phyloP scores from a whole-genome alignment of 2,888 invertebrate species.

The Incurvaria masculella region DNA sequence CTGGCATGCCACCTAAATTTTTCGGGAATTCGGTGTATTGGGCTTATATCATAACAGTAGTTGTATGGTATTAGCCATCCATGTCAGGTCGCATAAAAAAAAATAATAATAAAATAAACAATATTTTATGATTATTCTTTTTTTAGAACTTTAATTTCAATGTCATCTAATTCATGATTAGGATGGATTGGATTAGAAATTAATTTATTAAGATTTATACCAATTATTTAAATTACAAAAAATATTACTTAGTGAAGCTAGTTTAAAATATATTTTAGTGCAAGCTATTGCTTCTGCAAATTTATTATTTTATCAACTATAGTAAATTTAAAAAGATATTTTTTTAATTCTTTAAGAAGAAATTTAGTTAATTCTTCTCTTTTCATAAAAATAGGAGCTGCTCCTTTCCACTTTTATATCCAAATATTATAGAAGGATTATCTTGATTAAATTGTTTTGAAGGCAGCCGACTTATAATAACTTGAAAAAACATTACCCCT shows the following conservation, averaged over 20 bases:
- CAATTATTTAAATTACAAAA: constrained; percentile 48
- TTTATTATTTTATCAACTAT: constrained; percentile 37
- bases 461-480: constrained; percentile 58
- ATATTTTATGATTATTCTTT: constrained; percentile 48
- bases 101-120: constrained; percentile 48
- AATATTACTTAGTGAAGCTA: constrained; percentile 52
- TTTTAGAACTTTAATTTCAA: too few relatives aligned
- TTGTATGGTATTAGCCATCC: too few relatives aligned
- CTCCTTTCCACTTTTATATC: constrained; percentile 60
- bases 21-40: too few relatives aligned
- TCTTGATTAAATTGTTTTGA: constrained; percentile 53
- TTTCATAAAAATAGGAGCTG: constrained; percentile 55
- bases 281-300: constrained; percentile 58
- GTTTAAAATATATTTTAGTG: constrained; percentile 58
- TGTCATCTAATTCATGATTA: constrained; percentile 27
- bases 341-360: constrained; percentile 25
- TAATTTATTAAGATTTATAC: too few relatives aligned
- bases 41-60: too few relatives aligned
- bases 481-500: constrained; percentile 64
- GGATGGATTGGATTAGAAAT: constrained; percentile 30
- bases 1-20: too few relatives aligned
- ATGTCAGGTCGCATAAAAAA: too few relatives aligned
- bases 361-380: constrained; percentile 38
- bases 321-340: constrained; percentile 31
- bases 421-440: constrained; percentile 57